Percentiles rank a stretch among this genome's conserved stretches.
phyloP scores from a whole-genome alignment of 2,888 invertebrate genomes.

The Lucinisca nassula region DNA sequence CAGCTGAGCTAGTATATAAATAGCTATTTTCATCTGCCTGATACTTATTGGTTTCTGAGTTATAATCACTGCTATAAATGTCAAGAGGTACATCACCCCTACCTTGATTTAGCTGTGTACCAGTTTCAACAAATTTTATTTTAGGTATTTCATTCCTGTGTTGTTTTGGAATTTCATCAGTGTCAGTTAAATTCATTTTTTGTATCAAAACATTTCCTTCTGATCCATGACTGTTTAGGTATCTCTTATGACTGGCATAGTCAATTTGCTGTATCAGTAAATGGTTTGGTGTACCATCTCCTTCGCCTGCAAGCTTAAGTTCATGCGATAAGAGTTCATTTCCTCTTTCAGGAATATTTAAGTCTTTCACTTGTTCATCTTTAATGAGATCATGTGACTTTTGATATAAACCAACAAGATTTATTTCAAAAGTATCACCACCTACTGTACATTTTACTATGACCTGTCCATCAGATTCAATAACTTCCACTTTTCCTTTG shows the following conservation, averaged over 20 bases:
- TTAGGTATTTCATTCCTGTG: not conserved
- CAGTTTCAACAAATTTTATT: not conserved
- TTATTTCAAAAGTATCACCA: slow-evolving; percentile 43
- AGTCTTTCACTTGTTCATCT: not conserved
- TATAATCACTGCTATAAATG: not conserved
- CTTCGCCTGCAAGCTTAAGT: not conserved
- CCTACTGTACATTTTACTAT: slow-evolving; percentile 54
- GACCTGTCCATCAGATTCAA: slow-evolving; percentile 39
- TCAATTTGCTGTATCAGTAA: slow-evolving; percentile 42
- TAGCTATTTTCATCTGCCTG: not conserved
- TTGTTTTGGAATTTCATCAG: not conserved
- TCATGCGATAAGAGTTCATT: not conserved
- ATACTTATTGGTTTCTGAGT: not conserved
- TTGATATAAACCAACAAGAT: slow-evolving; percentile 33
- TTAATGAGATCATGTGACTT: not conserved
- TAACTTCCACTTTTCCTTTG: slow-evolving; percentile 49
- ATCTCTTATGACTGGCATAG: slow-evolving; percentile 42
- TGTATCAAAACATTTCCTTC: not conserved
- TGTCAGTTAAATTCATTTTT: not conserved
- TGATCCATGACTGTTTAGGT: not conserved
- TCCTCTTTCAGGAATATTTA: not conserved
- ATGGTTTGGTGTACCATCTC: not conserved
- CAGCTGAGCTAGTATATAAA: too few species aligned
- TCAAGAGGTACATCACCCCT: not conserved
- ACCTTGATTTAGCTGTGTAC: not conserved